Evolutionary conservation across 2,888 invertebrate species (phyloP).

Genomic region (Drosophila anomelani): DNA sequence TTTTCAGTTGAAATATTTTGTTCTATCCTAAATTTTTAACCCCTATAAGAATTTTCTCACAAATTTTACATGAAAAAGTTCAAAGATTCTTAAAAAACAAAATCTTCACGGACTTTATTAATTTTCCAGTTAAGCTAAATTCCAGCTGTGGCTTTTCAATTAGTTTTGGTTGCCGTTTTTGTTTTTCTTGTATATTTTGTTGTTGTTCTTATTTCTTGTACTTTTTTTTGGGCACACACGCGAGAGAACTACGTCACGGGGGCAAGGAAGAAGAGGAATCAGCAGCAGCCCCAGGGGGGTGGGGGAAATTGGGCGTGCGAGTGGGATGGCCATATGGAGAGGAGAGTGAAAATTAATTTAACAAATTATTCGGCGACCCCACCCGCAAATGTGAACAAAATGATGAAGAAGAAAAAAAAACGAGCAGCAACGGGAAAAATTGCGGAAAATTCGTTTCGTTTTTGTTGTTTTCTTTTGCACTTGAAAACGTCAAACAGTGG

Average conservation of each 20-base stretch:
- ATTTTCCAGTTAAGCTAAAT: not conserved
- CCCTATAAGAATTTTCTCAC: not conserved
- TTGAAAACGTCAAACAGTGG: slow-evolving; percentile 37
- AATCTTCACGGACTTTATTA: not conserved
- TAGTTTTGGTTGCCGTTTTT: slow-evolving; percentile 41
- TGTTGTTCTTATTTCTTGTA: slow-evolving; percentile 16
- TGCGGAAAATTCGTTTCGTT: slow-evolving; percentile 25
- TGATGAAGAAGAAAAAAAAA: slow-evolving; percentile 5
- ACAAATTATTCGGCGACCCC: slow-evolving; percentile 63
- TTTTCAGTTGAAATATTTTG: not conserved
- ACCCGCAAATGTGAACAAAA: slow-evolving; percentile 37
- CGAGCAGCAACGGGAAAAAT: slow-evolving; percentile 16
- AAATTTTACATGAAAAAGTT: not conserved
- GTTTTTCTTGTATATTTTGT: slow-evolving; percentile 3
- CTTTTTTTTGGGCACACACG: slow-evolving; percentile 35
- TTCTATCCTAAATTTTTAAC: not conserved
- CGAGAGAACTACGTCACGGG: slow-evolving; percentile 27
- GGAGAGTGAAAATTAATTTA: slow-evolving; percentile 71
- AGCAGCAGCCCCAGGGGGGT: slow-evolving; percentile 5
- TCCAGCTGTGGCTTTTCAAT: slow-evolving; percentile 41
- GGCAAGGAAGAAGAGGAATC: slow-evolving; percentile 12
- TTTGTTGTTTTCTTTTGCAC: slow-evolving; percentile 37
- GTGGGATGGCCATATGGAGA: slow-evolving; percentile 37
- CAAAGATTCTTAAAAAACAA: too few relatives aligned
- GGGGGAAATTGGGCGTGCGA: slow-evolving; percentile 9